These are phyloP conservation scores for Drosophila neocordata DNA, from an alignment of 1,140 invertebrate species.

Conservation along the genomic window DNA sequence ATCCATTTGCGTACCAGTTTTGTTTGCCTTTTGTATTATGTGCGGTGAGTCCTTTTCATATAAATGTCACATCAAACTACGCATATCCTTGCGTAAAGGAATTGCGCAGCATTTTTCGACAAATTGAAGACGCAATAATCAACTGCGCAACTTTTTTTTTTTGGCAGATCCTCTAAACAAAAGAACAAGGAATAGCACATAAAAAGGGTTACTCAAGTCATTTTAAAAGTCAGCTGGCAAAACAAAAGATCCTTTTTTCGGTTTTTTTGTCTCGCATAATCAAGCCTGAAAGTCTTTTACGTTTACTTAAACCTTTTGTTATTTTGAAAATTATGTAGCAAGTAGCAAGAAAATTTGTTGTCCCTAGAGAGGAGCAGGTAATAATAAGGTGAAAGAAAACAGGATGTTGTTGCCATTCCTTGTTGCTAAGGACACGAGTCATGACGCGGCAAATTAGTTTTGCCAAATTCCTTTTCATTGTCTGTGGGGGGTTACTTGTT, in stretches of 20 bases:
- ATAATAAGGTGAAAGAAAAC: conserved; percentile 3
- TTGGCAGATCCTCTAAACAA: conserved; percentile 4
- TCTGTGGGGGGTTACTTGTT: conserved; percentile 2
- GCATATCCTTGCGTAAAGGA: conserved; percentile 17
- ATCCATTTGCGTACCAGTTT: conserved; percentile 58
- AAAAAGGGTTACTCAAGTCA: conserved; percentile 19
- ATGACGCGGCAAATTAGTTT: conserved; percentile 5
- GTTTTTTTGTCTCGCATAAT: conserved; percentile 4
- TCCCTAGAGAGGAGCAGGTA: neutral
- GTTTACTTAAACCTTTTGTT: conserved; percentile 44
- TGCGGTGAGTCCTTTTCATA: conserved; percentile 73
- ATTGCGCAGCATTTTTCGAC: conserved; percentile 57
- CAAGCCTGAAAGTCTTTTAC: conserved; percentile 32
- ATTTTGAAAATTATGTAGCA: neutral
- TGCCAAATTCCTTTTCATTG: neutral
- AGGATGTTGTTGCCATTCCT: neutral
- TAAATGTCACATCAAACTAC: conserved; percentile 61
- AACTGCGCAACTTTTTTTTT: conserved; percentile 73
- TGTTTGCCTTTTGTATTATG: conserved; percentile 58
- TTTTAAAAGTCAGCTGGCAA: conserved; percentile 49
- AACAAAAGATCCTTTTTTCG: conserved; percentile 30
- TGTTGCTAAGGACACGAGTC: neutral
- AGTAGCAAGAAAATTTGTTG: neutral
- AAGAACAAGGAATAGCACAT: too few species aligned
- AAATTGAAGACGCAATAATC: conserved; percentile 47